A percentile compares a stretch with the other conserved stretches of the same genome.
These are phyloP conservation scores for Apteryx owenii DNA, from an alignment of 2,113 vertebrate species.

Conservation along the genomic window DNA sequence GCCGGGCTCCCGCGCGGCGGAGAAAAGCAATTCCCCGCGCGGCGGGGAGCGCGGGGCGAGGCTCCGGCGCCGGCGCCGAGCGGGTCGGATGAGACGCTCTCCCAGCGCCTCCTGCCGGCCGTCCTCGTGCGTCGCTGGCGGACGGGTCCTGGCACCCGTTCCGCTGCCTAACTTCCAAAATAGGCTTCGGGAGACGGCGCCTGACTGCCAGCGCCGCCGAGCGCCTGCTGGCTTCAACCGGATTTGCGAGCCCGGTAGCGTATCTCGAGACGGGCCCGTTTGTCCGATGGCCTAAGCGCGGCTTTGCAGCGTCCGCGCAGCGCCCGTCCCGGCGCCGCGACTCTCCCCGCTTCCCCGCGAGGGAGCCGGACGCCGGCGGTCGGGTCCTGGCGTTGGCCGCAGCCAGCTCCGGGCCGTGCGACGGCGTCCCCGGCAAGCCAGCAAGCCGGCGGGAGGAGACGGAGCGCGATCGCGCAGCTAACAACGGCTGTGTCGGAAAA, in stretches of 20 bases:
- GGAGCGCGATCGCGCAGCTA: accelerated
- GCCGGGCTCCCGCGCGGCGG: not conserved
- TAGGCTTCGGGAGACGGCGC: not conserved
- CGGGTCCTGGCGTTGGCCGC: not conserved
- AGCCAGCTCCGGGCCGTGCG: no score
- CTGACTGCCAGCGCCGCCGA: not conserved
- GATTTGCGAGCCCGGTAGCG: not conserved
- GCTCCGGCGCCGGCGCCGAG: no score
- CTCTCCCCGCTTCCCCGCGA: accelerated
- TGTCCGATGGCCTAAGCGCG: not conserved
- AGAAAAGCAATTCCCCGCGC: not conserved
- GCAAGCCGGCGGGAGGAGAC: not conserved
- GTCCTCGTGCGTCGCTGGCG: not conserved
- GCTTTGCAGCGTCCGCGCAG: not conserved
- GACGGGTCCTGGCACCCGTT: not conserved
- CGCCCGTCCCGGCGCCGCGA: accelerated
- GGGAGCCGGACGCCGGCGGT: not conserved
- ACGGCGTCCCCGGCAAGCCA: not conserved
- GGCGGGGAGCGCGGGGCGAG: not conserved
- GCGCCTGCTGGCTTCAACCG: not conserved
- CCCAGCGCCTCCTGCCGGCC: not conserved
- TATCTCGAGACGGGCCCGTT: not conserved
- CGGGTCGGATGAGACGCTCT: not conserved
- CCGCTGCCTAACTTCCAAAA: not conserved
- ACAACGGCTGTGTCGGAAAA: not conserved